Conservation (phyloP, 2,888 invertebrate genomes). For the Cyclophora punctaria region DNA sequence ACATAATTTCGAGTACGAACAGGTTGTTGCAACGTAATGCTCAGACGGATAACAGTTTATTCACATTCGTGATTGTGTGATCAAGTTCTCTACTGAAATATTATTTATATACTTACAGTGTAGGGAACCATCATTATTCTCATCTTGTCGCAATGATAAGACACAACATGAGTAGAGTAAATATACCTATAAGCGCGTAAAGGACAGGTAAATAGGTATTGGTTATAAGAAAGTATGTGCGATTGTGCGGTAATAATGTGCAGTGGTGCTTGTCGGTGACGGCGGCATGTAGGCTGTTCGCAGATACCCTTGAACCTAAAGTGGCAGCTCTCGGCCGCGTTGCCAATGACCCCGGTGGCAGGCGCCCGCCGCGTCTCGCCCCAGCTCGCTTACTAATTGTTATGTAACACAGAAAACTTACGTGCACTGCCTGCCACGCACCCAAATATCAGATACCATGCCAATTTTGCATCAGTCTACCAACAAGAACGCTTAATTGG, state of each 20-base stretch:
- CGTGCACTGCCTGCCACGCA: slow-evolving; percentile 41
- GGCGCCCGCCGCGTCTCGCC: slow-evolving; percentile 60
- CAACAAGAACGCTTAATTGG: slow-evolving; percentile 39
- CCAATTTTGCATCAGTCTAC: slow-evolving; percentile 36
- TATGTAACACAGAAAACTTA: slow-evolving; percentile 64
- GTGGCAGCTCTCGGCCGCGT: slow-evolving; percentile 74
- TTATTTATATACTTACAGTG: too few species aligned
- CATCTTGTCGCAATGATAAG: too few species aligned
- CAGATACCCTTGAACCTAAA: slow-evolving; percentile 73
- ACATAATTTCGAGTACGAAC: slow-evolving; percentile 10
- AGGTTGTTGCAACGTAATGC: slow-evolving; percentile 10
- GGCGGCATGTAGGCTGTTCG: slow-evolving; percentile 55
- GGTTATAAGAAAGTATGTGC: too few species aligned
- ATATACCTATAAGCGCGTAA: too few species aligned
- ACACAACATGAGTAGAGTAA: too few species aligned
- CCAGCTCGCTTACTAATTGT: slow-evolving; percentile 61
- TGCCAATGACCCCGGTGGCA: slow-evolving; percentile 77
- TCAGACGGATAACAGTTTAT: slow-evolving; percentile 12
- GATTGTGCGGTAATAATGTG: too few species aligned
- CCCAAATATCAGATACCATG: slow-evolving; percentile 44
- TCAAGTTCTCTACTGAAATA: slow-evolving; percentile 3
- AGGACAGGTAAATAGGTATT: too few species aligned
- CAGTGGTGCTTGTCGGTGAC: neutral
- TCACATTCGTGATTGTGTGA: slow-evolving; percentile 6
- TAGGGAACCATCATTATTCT: too few species aligned